Conservation (phyloP, 2,888 invertebrate species). For the Elysia crispata region DNA sequence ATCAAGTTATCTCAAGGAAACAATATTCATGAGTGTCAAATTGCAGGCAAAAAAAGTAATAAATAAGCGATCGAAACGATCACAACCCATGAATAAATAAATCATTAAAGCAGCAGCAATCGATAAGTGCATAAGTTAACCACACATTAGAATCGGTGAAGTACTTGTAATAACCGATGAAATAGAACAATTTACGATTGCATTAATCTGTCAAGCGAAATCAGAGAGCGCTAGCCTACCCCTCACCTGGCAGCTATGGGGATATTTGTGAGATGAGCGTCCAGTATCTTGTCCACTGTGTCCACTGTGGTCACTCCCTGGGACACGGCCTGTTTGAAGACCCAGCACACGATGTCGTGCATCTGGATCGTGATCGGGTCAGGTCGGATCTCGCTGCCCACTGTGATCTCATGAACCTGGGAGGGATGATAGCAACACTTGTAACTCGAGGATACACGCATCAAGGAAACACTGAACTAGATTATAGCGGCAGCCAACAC, state of each 20-base stretch:
- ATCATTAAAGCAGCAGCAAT: no score
- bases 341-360: constrained; percentile 77
- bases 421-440: background rate
- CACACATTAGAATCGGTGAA: no score
- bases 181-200: no score
- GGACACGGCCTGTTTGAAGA: constrained; percentile 68
- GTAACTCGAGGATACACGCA: no score
- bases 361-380: constrained; percentile 73
- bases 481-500: no score
- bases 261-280: constrained; percentile 59
- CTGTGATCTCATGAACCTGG: constrained; percentile 75
- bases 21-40: background rate
- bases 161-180: no score
- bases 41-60: no score
- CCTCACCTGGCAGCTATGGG: constrained; percentile 65
- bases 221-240: no score
- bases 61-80: no score
- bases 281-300: constrained; percentile 68
- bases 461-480: no score
- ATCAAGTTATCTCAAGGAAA: background rate
- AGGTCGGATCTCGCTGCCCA: constrained; percentile 66
- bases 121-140: no score
- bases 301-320: constrained; percentile 68
- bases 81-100: background rate
- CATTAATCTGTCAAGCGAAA: no score